A percentile compares a stretch with the other conserved stretches of the same genome.
Evolutionary conservation across 2,888 invertebrate species (phyloP).

Genomic region (Coenonympha glycerion): DNA sequence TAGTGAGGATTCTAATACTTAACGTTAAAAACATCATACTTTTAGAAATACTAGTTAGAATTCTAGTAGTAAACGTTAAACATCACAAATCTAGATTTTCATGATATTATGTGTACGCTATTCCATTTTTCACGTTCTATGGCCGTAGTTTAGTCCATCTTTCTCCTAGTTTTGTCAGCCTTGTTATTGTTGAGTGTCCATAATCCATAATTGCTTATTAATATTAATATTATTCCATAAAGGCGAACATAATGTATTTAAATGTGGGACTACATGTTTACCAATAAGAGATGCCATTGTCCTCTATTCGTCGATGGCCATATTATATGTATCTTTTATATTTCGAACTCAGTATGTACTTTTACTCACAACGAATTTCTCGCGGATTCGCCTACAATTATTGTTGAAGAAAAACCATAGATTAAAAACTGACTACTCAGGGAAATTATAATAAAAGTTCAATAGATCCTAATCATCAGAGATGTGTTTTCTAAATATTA

Average conservation of each 20-base stretch:
- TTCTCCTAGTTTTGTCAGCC: not conserved
- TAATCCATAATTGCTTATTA: slow-evolving; percentile 1
- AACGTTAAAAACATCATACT: no score
- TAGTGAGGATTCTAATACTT: no score
- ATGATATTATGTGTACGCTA: no score
- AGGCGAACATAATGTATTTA: slow-evolving; percentile 2
- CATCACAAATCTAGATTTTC: no score
- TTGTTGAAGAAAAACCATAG: no score
- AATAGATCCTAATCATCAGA: no score
- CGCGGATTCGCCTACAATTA: no score
- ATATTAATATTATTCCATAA: slow-evolving; percentile 5
- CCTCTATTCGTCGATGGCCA: not conserved
- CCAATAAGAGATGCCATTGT: slow-evolving; percentile 16
- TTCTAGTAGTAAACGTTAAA: no score
- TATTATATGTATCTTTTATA: not conserved
- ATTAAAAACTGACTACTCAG: no score
- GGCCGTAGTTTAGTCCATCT: not conserved
- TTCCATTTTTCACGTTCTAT: not conserved
- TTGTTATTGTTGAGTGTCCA: slow-evolving; percentile 4
- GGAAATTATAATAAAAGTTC: no score
- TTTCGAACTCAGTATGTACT: not conserved
- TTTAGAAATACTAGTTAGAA: no score
- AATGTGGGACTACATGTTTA: slow-evolving; percentile 9
- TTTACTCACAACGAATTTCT: not conserved
- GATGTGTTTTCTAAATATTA: no score